phyloP scores from a whole-genome alignment of 2,888 invertebrate genomes.

The Hydriomena furcata region DNA sequence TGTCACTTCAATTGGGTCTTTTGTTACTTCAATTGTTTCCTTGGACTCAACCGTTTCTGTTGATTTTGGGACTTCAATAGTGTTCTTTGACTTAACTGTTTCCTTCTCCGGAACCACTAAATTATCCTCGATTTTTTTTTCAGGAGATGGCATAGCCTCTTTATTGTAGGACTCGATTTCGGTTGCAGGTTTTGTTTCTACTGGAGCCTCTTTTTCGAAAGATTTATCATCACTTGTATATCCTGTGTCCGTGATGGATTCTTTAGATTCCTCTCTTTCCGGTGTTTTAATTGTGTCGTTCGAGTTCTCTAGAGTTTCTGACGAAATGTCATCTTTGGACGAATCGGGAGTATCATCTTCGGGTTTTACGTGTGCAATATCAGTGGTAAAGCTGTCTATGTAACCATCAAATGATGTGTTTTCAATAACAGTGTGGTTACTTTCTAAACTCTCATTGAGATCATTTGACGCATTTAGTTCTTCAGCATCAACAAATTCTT shows the following conservation, averaged over 20 bases:
- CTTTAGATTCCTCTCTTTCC: conserved; percentile 55
- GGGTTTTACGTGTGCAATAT: conserved; percentile 35
- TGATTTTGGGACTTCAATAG: conserved; percentile 3
- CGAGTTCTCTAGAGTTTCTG: conserved; percentile 47
- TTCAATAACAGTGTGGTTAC: conserved; percentile 68
- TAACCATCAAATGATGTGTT: conserved; percentile 58
- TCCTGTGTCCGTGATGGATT: conserved; percentile 55
- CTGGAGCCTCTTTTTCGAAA: conserved; percentile 25
- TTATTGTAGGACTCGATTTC: not conserved
- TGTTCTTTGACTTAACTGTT: not conserved
- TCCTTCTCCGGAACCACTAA: not conserved
- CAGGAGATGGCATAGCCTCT: not conserved
- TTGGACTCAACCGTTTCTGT: conserved; percentile 17
- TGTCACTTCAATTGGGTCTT: conserved; percentile 1
- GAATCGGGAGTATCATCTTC: conserved; percentile 34
- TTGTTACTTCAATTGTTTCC: no score
- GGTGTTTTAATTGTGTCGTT: conserved; percentile 48
- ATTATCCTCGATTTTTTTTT: not conserved
- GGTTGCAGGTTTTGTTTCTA: conserved; percentile 2
- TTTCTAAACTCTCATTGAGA: conserved; percentile 66
- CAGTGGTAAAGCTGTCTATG: conserved; percentile 42
- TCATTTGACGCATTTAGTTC: conserved; percentile 59
- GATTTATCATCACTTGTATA: conserved; percentile 45
- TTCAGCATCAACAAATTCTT: conserved; percentile 30
- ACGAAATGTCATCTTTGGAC: conserved; percentile 44